Evolutionary conservation across 2,797 vertebrate species (phyloP), one percentile per base, ranked within the genome.

Genomic region (Parauchenoglanis punctatus): DNA sequence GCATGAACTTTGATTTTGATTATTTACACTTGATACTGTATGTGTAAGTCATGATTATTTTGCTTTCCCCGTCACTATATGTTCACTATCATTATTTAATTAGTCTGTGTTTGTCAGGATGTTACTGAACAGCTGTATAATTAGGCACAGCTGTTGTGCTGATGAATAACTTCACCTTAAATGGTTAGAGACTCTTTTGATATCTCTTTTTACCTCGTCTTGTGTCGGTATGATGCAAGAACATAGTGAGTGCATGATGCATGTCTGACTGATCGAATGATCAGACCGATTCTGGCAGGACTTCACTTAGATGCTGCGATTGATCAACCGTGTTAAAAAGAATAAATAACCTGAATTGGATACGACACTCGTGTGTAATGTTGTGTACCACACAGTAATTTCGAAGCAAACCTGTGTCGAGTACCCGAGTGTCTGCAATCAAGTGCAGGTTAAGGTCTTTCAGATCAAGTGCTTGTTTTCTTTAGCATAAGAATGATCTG

Each of bases 221-320:
- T 17, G 12, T 87, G 8, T 68, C 5, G 65, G 23, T 63, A 12
- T 31, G 67, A 85, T 54, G 54, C 75, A 78, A 61, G 82, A 80
- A 54, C 46, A 8, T 49, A 20, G 18, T 59, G 13, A 59, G 20
- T 17, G 25, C 23, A 28, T 52, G 73, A 52, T 23, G 70, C 49
- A 15, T 28, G 23, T 52, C 73, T 12, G 46, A 31, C 31, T 7
- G n/a, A 31, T 31, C 75, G 12, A 1, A 52, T 8, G 20, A 54
- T 54, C 75, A 31, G n/a, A 31, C 3, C 31, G n/a, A 56, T 54
- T 0, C 13, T 35, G 52, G 28, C n/a, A 4, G 15, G n/a, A 8
- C 18, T 56, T 20, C 15, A 31, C 52, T 18, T 13, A n/a, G 54
- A 52, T 54, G 46, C 49, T 46, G 11, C 44, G 0, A 4, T 46